A percentile compares a stretch with the other conserved stretches of the same genome.
Evolutionary conservation across 2,888 invertebrate genomes (phyloP).

Genomic region (Ornithoptera priamus): DNA sequence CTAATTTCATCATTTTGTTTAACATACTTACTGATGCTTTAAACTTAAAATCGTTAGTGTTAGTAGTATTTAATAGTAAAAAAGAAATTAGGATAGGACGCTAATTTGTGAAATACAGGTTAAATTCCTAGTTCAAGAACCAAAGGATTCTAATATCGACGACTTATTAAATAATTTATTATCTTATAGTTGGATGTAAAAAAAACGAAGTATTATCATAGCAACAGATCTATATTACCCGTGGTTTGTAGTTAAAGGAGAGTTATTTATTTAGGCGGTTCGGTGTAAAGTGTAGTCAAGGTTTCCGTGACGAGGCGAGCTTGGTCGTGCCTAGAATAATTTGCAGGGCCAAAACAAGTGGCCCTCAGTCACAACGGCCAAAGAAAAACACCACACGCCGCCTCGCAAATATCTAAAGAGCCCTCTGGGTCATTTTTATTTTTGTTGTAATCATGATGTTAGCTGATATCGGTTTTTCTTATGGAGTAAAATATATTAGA

Average conservation of each 20-base stretch:
- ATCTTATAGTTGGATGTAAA: no score
- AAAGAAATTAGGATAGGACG: no score
- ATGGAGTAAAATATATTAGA: no score
- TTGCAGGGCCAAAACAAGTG: constrained; percentile 12
- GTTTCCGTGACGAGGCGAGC: constrained; percentile 18
- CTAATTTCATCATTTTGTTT: no score
- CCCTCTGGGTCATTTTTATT: neutral
- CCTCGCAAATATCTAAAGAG: constrained; percentile 10
- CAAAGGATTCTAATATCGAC: no score
- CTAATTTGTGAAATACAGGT: no score
- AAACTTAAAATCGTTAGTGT: no score
- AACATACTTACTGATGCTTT: no score
- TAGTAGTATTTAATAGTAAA: no score
- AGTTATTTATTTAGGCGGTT: constrained; percentile 6
- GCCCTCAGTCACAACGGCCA: constrained; percentile 17
- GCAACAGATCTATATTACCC: neutral
- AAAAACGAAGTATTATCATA: neutral
- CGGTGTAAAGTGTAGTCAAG: constrained; percentile 12
- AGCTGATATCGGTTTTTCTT: no score
- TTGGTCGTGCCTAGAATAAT: constrained; percentile 21
- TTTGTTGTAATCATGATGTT: neutral
- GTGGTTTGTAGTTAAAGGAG: neutral
- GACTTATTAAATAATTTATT: no score
- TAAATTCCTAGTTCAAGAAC: no score
- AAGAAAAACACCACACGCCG: constrained; percentile 8